phyloP scores from a whole-genome alignment of 2,888 invertebrate genomes.

The Coelopa pilipes region DNA sequence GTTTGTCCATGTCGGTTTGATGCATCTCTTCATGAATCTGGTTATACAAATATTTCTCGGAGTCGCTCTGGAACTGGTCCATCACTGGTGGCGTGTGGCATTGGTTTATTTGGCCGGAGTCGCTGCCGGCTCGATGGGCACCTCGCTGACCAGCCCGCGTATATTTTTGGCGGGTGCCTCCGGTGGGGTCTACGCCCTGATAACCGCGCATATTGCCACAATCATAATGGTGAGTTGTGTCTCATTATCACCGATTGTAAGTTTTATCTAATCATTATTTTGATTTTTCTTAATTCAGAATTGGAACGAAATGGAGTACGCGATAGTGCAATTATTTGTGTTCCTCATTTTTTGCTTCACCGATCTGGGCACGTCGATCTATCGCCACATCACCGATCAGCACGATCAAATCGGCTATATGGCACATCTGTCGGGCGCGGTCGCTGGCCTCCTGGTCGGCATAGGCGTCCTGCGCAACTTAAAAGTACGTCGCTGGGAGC shows the following conservation, averaged over 20 bases:
- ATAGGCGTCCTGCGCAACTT: slow-evolving; percentile 87
- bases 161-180: slow-evolving; percentile 92
- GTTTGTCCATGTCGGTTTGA: slow-evolving; percentile 92
- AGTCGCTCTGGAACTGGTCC: slow-evolving; percentile 95
- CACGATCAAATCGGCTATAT: slow-evolving; percentile 89
- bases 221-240: slow-evolving; percentile 75
- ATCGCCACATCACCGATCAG: slow-evolving; percentile 80
- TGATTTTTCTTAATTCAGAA: slow-evolving; percentile 74
- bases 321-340: slow-evolving; percentile 83
- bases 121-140: slow-evolving; percentile 84
- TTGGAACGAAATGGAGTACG: slow-evolving; percentile 97
- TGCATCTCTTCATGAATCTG: slow-evolving; percentile 91
- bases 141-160: slow-evolving; percentile 81
- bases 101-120: slow-evolving; percentile 87
- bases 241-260: neutral
- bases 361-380: slow-evolving; percentile 91
- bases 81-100: slow-evolving; percentile 92
- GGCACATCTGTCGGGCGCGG: slow-evolving; percentile 91
- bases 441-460: slow-evolving; percentile 85
- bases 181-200: slow-evolving; percentile 93
- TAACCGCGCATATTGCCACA: slow-evolving; percentile 92
- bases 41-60: slow-evolving; percentile 93
- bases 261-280: neutral
- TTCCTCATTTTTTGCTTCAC: slow-evolving; percentile 83
- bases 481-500: slow-evolving; percentile 83